Evolutionary conservation across 2,113 vertebrate genomes (phyloP), one percentile per base, ranked within the genome.

Genomic region (Empidonax alnorum): DNA sequence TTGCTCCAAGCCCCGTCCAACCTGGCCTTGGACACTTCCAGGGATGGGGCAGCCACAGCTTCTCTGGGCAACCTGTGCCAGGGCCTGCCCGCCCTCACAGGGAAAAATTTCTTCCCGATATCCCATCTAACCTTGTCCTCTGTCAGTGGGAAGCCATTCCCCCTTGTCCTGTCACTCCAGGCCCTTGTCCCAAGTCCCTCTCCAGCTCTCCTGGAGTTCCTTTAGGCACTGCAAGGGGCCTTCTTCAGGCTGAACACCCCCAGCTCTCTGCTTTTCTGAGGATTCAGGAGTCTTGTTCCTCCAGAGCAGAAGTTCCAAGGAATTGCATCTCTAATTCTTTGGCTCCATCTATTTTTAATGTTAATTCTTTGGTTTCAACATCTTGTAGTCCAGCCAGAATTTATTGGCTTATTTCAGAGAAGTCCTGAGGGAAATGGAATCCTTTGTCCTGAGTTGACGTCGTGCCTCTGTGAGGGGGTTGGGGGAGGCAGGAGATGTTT

Each of bases 51-150:
- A 67, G 61, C 61, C 59, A 27, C 27, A 50, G 37, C 59, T 50
- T 20, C 53, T n/a, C 33, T 46, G 53, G 46, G 7, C 33, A 67
- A 0, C 76, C 46, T 39, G 33, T 53, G 23, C 39, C 46, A 61
- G 16, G 33, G n/a, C 20, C 44, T 25, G 3, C 0, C 9, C 24
- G n/a, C n/a, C 4, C 46, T 13, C 24, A 14, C 53, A 55, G 41
- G 13, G 39, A 68, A 75, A 4, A 14, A 35, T 10, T 47, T 25
- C 30, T 41, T 53, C 41, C 24, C 24, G 41, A 6, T 55, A 47
- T 62, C 24, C 11, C 33, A 21, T 46, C 23, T n/a, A n/a, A n/a
- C 3, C 19, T 20, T 0, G 0, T 14, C 28, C 39, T 67, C 7
- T 59, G 28, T 5, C 87, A 41, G 33, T 61, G 24, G 52, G 62